Base-by-base conservation (phyloP, 2,888 invertebrate genomes). In the Crossocerus cetratus region DNA sequence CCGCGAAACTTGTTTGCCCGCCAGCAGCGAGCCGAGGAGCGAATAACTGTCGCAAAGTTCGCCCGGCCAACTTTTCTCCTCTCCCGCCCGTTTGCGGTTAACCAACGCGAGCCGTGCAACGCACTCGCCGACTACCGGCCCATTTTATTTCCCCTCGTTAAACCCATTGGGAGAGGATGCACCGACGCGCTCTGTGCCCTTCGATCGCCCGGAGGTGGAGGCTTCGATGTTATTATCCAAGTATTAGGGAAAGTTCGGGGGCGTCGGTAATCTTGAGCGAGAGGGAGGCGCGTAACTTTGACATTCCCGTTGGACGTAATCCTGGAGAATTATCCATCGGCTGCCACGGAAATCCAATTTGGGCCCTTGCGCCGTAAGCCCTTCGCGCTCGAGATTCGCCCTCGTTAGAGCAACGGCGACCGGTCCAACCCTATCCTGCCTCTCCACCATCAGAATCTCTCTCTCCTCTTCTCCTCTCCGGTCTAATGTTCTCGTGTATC, bases 261-360 rank as follows among this genome's bases (percentile, higher is more conserved):
- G 5, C 43, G 4, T 43, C 43, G 43, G 43, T 43, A 43, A 43
- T 43, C 43, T 43, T 5, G 4, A 43, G 13, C 13, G 43, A 43
- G 13, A 43, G 13, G 43, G 43, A 43, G 13, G 4, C 43, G 43
- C 5, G 13, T 13, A 49, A 5, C n/a, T 20, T 54, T 18, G 20
- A n/a, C 11, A 18, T 21, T 18, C 1, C 21, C 49, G 56, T 18
- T 20, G 49, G 49, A 43, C 21, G 14, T 23, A 58, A 18, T 45
- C 11, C 11, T 44, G 42, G n/a, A 44, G 49, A 56, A 21, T 65
- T 58, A 18, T 55, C 45, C n/a, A 57, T 61, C 64, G 57, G 11
- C 21, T n/a, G n/a, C n/a, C 53, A 11, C 65, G 44, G 13, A 58
- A 69, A 73, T 74, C 60, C 49, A 63, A 74, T 75, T 70, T 32